These are phyloP conservation scores for Cephonodes hylas DNA, from an alignment of 2,888 invertebrate species.

Conservation along the genomic window DNA sequence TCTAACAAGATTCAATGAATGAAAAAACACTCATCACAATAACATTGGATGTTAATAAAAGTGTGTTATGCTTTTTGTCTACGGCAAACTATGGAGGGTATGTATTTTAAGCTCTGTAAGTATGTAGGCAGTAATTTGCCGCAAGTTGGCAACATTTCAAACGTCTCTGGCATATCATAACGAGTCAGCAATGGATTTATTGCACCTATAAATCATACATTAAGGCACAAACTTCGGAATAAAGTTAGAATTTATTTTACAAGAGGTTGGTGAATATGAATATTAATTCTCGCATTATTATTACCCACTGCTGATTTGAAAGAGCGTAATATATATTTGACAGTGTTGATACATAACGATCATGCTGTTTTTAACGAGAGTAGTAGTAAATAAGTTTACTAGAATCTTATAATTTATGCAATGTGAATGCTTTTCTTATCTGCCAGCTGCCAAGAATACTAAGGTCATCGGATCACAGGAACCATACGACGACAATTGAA, in stretches of 20 bases:
- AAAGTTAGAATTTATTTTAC: conserved; percentile 24
- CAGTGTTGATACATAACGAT: background rate
- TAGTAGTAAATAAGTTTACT: background rate
- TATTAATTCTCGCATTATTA: conserved; percentile 9
- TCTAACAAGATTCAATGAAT: background rate
- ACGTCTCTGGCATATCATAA: conserved; percentile 62
- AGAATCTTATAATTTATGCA: background rate
- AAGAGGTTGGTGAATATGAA: conserved; percentile 3
- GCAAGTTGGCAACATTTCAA: conserved; percentile 70
- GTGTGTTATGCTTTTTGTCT: background rate
- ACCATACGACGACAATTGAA: conserved; percentile 2
- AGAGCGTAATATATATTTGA: background rate
- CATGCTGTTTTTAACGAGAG: background rate
- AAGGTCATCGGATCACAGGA: conserved; percentile 6
- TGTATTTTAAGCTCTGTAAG: conserved; percentile 18
- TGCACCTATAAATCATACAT: conserved; percentile 60
- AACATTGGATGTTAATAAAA: conserved; percentile 2
- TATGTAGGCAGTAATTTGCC: conserved; percentile 47
- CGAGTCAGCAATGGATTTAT: conserved; percentile 67
- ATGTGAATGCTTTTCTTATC: background rate
- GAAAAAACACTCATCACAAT: background rate
- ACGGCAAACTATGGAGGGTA: conserved; percentile 2
- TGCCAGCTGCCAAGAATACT: background rate
- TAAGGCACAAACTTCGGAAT: conserved; percentile 52
- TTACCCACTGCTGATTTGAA: background rate